Evolutionary conservation across 1,140 invertebrate genomes (phyloP), one percentile per base, ranked within the genome.

Genomic region (Macrotrachela quadricornifera): DNA sequence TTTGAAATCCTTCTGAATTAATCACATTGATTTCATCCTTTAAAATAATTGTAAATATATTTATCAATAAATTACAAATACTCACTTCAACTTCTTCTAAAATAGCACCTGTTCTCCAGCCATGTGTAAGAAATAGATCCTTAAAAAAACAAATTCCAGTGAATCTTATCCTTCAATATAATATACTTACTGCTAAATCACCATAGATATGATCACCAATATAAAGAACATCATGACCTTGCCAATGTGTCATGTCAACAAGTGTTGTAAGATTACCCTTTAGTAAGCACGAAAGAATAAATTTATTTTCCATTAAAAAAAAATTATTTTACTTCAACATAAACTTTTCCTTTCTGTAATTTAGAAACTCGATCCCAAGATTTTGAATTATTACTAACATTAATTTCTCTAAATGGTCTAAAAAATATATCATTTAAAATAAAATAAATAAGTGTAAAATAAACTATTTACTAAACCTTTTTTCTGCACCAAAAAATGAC

Each of bases 191-290:
- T 30, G 88, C 90, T 51, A 96, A 73, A 72, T 96, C 91, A 63
- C 81, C 88, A 71, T 94, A 95, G 0, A 91, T 86, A 74, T 95
- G 90, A 73, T 95, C 90, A 0, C 90, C 91, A 72, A 94, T 94
- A 68, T 95, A 95, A 10, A 95, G 67, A 13, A 95, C 87, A 59
- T 85, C 80, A 59, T 84, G 80, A 0, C 85, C 86, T 50, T 78
- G 74, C 86, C 88, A 95, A 0, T 82, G 83, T 8, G 87, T 95
- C 62, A 91, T 75, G 44, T 86, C 79, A 65, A 87, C 82, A 39
- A 96, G 71, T 62, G 90, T 12, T 50, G 47, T 51, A 39, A 49
- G 46, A 16, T 57, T 57, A 61, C 87, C 87, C 75, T 30, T 30
- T 30, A 30, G 21, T 30, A 30, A 30, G 2, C 8, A 4, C 21